These are phyloP conservation scores for Cephus sareptanus DNA, from an alignment of 2,888 invertebrate genomes.

Conservation along the genomic window DNA sequence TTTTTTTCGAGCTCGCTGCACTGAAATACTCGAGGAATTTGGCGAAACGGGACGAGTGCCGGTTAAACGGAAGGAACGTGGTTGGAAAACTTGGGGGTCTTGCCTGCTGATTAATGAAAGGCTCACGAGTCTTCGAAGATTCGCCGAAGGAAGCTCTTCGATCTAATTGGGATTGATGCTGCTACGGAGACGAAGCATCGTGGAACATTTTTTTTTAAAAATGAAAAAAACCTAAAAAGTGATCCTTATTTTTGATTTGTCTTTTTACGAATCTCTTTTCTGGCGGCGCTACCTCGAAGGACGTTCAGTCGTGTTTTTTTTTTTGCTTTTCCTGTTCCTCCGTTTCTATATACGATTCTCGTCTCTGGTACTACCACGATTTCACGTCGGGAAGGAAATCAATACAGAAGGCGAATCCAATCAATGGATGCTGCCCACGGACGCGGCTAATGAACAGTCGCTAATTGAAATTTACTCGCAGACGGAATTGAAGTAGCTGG, in stretches of 20 bases:
- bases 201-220: background rate
- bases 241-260: background rate
- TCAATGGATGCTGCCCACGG: background rate
- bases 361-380: background rate
- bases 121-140: background rate
- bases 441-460: background rate
- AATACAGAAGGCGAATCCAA: background rate
- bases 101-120: background rate
- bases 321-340: background rate
- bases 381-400: background rate
- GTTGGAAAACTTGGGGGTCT: background rate
- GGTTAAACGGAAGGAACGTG: background rate
- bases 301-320: too few species aligned
- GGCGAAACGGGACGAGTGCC: background rate
- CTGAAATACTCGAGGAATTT: background rate
- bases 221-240: background rate
- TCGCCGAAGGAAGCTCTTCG: background rate
- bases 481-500: background rate
- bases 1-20: background rate
- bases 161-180: background rate
- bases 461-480: background rate
- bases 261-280: background rate
- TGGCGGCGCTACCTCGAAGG: too few species aligned
- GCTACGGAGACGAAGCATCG: background rate
- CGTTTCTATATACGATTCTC: background rate